Percentiles rank a stretch among this genome's conserved stretches.
phyloP scores from a whole-genome alignment of 2,113 vertebrate species.

The Mus pahari region DNA sequence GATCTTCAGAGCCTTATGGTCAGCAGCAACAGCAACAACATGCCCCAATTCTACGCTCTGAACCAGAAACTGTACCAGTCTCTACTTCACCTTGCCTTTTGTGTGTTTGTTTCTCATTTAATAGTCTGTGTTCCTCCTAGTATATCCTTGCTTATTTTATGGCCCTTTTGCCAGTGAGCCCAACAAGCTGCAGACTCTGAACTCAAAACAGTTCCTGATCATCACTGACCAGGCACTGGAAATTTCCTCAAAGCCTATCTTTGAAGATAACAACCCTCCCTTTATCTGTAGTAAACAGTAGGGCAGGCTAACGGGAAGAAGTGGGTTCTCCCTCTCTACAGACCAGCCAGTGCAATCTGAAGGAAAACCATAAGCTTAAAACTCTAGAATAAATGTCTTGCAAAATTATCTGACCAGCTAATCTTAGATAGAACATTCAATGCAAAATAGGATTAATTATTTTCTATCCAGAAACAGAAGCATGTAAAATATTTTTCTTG shows the following conservation, averaged over 20 bases:
- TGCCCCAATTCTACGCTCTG: background rate
- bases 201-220: background rate
- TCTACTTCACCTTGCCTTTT: background rate
- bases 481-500: constrained; percentile 16
- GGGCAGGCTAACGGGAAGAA: background rate
- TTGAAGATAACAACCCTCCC: background rate
- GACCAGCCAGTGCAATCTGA: background rate
- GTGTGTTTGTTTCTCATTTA: background rate
- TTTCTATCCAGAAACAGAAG: background rate
- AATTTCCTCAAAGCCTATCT: background rate
- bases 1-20: background rate
- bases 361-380: background rate
- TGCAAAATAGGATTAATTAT: constrained; percentile 45
- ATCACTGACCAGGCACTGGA: too few species aligned
- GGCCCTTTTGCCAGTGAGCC: background rate
- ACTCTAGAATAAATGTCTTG: background rate
- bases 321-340: background rate
- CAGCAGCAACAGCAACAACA: background rate
- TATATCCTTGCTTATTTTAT: background rate
- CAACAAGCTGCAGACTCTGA: background rate
- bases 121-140: background rate
- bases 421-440: background rate
- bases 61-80: background rate
- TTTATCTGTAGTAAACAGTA: background rate
- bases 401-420: constrained; percentile 26